phyloP scores from a whole-genome alignment of 2,113 vertebrate genomes.

The Hemichromis elongatus region DNA sequence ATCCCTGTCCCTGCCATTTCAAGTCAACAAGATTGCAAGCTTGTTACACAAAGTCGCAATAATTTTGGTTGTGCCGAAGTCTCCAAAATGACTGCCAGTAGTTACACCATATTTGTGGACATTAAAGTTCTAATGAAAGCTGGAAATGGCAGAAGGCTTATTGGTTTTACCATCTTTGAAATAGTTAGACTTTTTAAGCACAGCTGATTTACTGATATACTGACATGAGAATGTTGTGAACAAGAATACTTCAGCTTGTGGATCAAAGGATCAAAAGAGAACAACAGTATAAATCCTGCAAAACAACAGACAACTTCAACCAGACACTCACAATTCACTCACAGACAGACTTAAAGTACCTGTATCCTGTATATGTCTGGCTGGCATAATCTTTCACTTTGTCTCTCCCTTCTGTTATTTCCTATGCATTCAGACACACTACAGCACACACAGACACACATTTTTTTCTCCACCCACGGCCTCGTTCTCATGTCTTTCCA shows the following conservation, averaged over 20 bases:
- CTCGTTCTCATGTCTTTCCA: conserved; percentile 29
- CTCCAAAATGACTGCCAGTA: neutral
- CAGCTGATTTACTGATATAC: neutral
- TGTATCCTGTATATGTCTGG: neutral
- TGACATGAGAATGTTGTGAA: neutral
- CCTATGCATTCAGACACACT: neutral
- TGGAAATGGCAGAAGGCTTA: neutral
- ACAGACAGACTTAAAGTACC: neutral
- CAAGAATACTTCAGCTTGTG: neutral
- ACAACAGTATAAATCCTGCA: neutral
- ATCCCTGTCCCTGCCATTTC: neutral
- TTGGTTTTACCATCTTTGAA: neutral
- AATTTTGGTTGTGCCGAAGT: neutral
- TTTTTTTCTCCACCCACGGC: neutral
- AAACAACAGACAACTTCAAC: neutral
- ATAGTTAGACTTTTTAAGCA: neutral
- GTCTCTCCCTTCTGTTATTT: neutral
- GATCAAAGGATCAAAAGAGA: neutral
- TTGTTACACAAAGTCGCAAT: neutral
- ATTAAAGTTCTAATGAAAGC: neutral
- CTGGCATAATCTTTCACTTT: neutral
- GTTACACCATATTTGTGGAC: neutral
- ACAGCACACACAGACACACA: neutral
- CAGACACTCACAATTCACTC: neutral
- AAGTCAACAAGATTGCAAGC: neutral